Evolutionary conservation across 2,113 vertebrate genomes (phyloP).

Genomic region (Andinoacara biseriatus): DNA sequence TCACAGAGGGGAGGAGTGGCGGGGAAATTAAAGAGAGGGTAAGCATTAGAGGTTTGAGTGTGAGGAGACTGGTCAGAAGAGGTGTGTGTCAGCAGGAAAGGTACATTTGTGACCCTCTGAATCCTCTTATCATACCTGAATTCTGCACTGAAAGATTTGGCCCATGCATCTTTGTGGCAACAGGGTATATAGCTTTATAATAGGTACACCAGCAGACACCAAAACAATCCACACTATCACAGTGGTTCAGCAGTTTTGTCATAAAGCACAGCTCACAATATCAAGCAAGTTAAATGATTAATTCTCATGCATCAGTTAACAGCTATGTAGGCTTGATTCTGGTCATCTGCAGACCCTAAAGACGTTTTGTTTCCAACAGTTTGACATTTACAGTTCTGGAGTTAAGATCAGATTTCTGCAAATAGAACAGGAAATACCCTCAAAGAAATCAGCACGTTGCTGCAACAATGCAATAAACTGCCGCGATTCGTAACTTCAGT

Average conservation of each 20-base stretch:
- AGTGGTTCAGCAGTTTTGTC: not conserved
- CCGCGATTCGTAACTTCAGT: slow-evolving; percentile 42
- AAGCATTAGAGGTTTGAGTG: not conserved
- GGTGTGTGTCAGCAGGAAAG: slow-evolving; percentile 1
- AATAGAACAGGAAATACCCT: slow-evolving; percentile 44
- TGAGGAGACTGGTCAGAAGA: not conserved
- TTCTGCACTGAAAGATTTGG: not conserved
- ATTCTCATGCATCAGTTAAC: not conserved
- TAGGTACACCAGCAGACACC: not conserved
- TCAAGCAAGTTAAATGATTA: not conserved
- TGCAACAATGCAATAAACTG: slow-evolving; percentile 47
- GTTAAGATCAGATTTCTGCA: not conserved
- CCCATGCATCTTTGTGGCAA: not conserved
- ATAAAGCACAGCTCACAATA: not conserved
- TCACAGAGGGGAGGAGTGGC: slow-evolving; percentile 5
- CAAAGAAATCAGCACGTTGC: slow-evolving; percentile 32
- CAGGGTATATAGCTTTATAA: not conserved
- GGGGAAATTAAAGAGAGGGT: slow-evolving; percentile 2
- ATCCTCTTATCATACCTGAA: not conserved
- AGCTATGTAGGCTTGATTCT: not conserved
- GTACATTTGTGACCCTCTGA: slow-evolving; percentile 7
- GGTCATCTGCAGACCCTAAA: not conserved
- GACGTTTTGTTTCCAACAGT: not conserved
- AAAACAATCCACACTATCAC: not conserved
- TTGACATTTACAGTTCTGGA: not conserved